Evolutionary conservation across 2,113 vertebrate species (phyloP).

Genomic region (Martes martes): DNA sequence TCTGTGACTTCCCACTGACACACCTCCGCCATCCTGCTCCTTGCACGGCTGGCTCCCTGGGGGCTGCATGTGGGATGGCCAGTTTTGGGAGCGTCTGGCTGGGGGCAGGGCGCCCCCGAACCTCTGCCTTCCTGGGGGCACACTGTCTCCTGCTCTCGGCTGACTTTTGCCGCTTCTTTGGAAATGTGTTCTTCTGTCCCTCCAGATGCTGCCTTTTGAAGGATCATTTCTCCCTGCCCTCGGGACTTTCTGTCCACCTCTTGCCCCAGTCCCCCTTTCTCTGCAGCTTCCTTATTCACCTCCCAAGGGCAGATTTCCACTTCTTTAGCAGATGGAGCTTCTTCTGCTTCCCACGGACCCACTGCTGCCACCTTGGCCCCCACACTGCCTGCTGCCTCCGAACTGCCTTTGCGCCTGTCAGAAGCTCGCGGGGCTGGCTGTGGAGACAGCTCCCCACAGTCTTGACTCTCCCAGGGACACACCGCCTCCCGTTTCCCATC

Average conservation of each 20-base stretch:
- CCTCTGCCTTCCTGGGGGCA: conserved; percentile 6
- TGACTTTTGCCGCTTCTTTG: neutral
- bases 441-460: neutral
- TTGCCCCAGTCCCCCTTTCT: neutral
- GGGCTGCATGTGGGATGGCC: neutral
- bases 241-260: neutral
- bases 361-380: conserved; percentile 35
- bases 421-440: neutral
- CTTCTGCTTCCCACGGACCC: conserved; percentile 76
- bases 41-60: neutral
- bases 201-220: neutral
- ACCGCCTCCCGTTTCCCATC: conserved; percentile 2
- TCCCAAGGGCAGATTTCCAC: conserved; percentile 89
- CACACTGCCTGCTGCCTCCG: conserved; percentile 1
- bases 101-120: neutral
- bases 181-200: neutral
- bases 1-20: conserved; percentile 79
- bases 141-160: neutral
- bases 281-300: conserved; percentile 40
- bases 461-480: conserved; percentile 34
- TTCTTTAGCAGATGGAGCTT: conserved; percentile 50
- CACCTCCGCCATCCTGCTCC: conserved; percentile 59
- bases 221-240: neutral
- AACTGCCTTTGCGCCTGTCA: neutral
- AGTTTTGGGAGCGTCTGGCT: neutral